Conservation (phyloP, 1,140 invertebrate genomes). For the Caenorhabditis brenneri region DNA sequence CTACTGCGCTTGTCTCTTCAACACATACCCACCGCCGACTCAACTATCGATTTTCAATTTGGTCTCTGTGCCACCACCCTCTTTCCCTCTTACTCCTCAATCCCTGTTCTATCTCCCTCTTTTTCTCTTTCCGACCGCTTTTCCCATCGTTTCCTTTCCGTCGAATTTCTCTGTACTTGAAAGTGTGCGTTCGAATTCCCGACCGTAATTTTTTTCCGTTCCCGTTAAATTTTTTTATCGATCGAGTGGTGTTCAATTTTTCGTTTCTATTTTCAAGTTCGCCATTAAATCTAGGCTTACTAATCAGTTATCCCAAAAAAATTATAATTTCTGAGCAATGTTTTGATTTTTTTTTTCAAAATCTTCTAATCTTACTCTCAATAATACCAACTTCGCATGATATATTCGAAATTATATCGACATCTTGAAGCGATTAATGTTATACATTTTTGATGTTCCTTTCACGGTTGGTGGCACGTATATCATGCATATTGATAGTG, state of each 20-base stretch:
- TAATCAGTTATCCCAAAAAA: no score
- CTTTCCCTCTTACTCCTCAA: constrained; percentile 9
- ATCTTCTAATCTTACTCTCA: no score
- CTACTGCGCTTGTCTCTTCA: constrained; percentile 5
- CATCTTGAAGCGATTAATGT: neutral
- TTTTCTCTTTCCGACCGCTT: constrained; percentile 16
- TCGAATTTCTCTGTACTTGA: neutral
- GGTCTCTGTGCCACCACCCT: constrained; percentile 28
- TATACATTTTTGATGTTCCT: constrained; percentile 8
- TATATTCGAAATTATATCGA: no score
- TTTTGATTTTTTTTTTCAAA: no score
- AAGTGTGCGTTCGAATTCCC: neutral
- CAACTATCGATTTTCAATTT: constrained; percentile 40
- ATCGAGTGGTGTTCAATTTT: no score
- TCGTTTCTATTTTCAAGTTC: no score
- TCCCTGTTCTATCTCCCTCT: neutral
- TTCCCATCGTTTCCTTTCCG: neutral
- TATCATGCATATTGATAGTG: constrained; percentile 30
- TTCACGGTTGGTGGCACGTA: neutral
- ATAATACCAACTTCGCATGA: no score
- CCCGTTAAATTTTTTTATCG: no score
- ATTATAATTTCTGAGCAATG: no score
- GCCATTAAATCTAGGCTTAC: no score
- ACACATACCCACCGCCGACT: constrained; percentile 36
- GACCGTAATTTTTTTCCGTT: neutral